Conservation (phyloP, 1,140 invertebrate species). For the Cylas formicarius region DNA sequence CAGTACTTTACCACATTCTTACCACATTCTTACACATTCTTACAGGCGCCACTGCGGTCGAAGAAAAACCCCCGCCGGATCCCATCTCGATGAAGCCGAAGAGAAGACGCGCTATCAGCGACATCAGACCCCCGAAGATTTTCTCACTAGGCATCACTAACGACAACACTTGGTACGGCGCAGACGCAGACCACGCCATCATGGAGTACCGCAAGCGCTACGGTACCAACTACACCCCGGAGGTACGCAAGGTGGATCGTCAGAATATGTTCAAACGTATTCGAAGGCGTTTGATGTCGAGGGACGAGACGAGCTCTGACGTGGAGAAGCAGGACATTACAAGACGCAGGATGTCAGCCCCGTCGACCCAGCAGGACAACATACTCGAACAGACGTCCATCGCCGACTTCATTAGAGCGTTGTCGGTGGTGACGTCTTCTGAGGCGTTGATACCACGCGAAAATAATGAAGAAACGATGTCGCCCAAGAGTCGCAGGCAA, state of each 20-base stretch:
- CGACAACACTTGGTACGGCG: constrained; percentile 62
- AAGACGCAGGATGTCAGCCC: constrained; percentile 4
- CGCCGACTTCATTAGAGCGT: constrained; percentile 62
- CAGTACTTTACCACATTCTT: too few relatives aligned
- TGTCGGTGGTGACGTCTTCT: constrained; percentile 46
- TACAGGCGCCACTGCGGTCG: too few relatives aligned
- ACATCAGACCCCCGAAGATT: constrained; percentile 42
- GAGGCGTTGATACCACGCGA: constrained; percentile 30
- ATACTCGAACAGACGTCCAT: constrained; percentile 68
- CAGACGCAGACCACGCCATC: constrained; percentile 43
- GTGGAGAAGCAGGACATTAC: constrained; percentile 32
- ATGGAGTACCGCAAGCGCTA: constrained; percentile 42
- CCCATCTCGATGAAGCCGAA: constrained; percentile 43
- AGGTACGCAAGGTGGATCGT: constrained; percentile 16
- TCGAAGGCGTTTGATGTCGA: constrained; percentile 21
- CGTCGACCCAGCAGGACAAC: constrained; percentile 42
- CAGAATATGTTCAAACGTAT: constrained; percentile 21
- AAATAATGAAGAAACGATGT: constrained; percentile 45
- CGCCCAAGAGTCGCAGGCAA: constrained; percentile 18
- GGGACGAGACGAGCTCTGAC: constrained; percentile 26
- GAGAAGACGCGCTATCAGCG: constrained; percentile 46
- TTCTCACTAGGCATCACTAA: constrained; percentile 42
- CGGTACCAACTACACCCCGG: constrained; percentile 16
- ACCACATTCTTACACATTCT: too few relatives aligned
- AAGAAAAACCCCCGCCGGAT: constrained; percentile 47